These are phyloP conservation scores for Sebastes iracundus DNA, from an alignment of 2,797 vertebrate species.

Conservation along the genomic window DNA sequence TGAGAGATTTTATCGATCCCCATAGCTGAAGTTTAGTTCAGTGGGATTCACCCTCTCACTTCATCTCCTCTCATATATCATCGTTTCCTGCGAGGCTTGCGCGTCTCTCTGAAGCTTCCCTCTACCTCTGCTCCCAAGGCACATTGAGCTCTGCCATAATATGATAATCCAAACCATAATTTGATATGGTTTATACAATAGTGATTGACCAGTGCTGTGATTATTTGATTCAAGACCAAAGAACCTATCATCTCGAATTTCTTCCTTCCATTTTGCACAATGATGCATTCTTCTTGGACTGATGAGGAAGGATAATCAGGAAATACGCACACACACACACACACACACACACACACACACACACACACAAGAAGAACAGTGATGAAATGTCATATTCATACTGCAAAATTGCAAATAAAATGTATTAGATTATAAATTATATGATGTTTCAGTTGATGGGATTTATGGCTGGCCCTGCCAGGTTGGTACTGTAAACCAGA, in stretches of 20 bases:
- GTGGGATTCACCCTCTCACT: slow-evolving; percentile 35
- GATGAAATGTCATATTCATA: slow-evolving; percentile 11
- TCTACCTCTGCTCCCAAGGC: slow-evolving; percentile 41
- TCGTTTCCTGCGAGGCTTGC: slow-evolving; percentile 50
- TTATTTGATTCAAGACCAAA: slow-evolving; percentile 66
- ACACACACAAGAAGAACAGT: not conserved
- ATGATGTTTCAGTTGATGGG: not conserved
- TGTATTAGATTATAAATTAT: not conserved
- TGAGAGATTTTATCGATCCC: slow-evolving; percentile 14
- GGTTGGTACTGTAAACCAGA: slow-evolving; percentile 4
- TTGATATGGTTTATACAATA: slow-evolving; percentile 57
- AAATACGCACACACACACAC: not conserved
- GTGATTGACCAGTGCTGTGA: slow-evolving; percentile 47
- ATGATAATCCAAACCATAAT: slow-evolving; percentile 68
- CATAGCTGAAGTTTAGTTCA: slow-evolving; percentile 29
- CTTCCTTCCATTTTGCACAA: slow-evolving; percentile 27
- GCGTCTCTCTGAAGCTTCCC: slow-evolving; percentile 34
- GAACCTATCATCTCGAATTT: slow-evolving; percentile 44
- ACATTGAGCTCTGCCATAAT: slow-evolving; percentile 57
- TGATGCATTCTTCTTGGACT: not conserved
- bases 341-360: too few relatives aligned
- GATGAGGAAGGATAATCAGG: slow-evolving; percentile 15
- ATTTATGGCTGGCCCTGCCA: not conserved
- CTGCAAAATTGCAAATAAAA: not conserved
- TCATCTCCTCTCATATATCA: slow-evolving; percentile 51